A percentile compares a stretch with the other conserved stretches of the same genome.
Evolutionary conservation across 2,888 invertebrate species (phyloP).

Genomic region (Scelioninae gen. 1): DNA sequence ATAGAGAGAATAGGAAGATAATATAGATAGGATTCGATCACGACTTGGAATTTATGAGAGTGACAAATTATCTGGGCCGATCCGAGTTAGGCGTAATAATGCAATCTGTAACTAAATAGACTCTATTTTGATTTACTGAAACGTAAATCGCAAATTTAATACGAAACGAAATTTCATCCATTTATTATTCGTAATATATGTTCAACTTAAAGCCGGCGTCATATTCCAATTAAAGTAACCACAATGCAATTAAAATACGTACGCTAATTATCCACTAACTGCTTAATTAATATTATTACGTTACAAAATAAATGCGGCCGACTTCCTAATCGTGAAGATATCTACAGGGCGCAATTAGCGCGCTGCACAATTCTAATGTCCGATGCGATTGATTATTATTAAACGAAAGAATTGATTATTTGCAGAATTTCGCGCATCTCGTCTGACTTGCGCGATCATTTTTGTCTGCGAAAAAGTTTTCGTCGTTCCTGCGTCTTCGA

Average conservation of each 20-base stretch:
- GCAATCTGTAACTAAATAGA: slow-evolving; percentile 53
- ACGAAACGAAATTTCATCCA: slow-evolving; percentile 12
- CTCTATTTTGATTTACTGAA: slow-evolving; percentile 29
- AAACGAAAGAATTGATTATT: slow-evolving; percentile 33
- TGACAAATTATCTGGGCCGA: slow-evolving; percentile 59
- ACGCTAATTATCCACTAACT: slow-evolving; percentile 32
- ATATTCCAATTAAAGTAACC: slow-evolving; percentile 9
- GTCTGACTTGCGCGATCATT: background rate
- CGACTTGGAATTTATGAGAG: slow-evolving; percentile 59
- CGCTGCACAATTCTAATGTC: slow-evolving; percentile 9
- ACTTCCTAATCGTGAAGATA: slow-evolving; percentile 21
- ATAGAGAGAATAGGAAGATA: slow-evolving; percentile 64
- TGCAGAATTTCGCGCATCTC: background rate
- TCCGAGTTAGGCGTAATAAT: slow-evolving; percentile 34
- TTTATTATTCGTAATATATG: slow-evolving; percentile 35
- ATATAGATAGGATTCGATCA: slow-evolving; percentile 65
- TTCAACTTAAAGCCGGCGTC: slow-evolving; percentile 12
- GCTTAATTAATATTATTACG: slow-evolving; percentile 35
- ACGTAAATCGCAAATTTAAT: slow-evolving; percentile 17
- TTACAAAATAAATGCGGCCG: slow-evolving; percentile 18
- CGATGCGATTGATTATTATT: slow-evolving; percentile 16
- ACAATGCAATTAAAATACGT: slow-evolving; percentile 23
- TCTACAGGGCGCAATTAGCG: slow-evolving; percentile 16
- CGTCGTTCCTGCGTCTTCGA: slow-evolving; percentile 7
- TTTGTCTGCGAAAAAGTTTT: no score